A percentile compares a stretch with the other conserved stretches of the same genome.
phyloP scores from a whole-genome alignment of 37 sponge, comb jelly and placozoan genomes.

The Theonella swinhoei region DNA sequence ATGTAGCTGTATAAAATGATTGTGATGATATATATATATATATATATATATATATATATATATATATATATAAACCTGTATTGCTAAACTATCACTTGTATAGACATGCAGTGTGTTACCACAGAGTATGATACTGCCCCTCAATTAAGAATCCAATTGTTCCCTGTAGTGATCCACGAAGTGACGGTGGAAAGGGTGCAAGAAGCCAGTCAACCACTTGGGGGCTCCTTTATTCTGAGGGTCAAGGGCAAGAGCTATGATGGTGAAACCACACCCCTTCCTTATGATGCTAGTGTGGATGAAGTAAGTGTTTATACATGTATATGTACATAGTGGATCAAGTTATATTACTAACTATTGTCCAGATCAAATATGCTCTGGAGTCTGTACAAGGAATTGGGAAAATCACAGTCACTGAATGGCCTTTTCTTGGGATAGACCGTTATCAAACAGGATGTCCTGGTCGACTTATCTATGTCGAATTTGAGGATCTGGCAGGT shows the following conservation, averaged over 20 bases:
- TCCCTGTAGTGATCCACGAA: background rate
- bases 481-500: slow-evolving; percentile 60
- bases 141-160: too few relatives aligned
- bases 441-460: slow-evolving; percentile 51
- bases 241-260: slow-evolving; percentile 3
- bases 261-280: slow-evolving; percentile 32
- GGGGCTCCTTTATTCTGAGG: slow-evolving; percentile 42
- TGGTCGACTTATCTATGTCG: slow-evolving; percentile 38
- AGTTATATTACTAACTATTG: too few relatives aligned
- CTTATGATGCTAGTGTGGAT: slow-evolving; percentile 25
- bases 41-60: too few relatives aligned
- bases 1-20: background rate
- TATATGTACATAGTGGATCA: background rate
- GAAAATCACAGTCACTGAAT: slow-evolving; percentile 7
- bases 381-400: slow-evolving; percentile 36
- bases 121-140: too few relatives aligned
- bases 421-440: slow-evolving; percentile 30
- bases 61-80: too few relatives aligned
- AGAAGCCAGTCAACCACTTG: slow-evolving; percentile 58
- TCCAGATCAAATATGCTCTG: slow-evolving; percentile 48
- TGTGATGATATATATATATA: background rate
- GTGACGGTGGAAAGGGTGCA: slow-evolving; percentile 6
- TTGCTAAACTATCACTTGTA: too few relatives aligned
- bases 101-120: too few relatives aligned
- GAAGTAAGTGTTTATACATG: slow-evolving; percentile 1